These are phyloP conservation scores for Himalopsyche kuldschensis DNA, from an alignment of 2,888 invertebrate genomes.

Conservation along the genomic window DNA sequence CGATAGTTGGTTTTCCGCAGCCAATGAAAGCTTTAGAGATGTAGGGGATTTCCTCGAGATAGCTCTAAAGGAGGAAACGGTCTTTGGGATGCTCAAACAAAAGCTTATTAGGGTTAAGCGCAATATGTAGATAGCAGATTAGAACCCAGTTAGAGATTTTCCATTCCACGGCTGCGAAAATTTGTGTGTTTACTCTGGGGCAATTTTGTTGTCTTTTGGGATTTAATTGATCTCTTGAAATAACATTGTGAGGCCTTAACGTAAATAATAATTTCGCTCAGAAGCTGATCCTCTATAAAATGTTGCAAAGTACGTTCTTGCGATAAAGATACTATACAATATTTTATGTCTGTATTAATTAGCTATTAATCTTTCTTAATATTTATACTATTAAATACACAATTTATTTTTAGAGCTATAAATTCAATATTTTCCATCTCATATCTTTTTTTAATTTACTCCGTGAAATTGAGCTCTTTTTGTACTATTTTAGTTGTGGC, in stretches of 20 bases:
- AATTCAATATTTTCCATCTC: no score
- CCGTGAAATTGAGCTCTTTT: no score
- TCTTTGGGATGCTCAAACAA: constrained; percentile 26
- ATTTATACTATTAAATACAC: no score
- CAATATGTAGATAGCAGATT: constrained; percentile 37
- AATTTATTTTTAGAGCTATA: no score
- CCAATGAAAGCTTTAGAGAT: neutral
- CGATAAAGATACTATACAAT: no score
- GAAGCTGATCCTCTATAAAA: no score
- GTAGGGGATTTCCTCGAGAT: neutral
- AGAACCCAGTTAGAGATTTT: neutral
- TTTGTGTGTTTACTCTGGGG: neutral
- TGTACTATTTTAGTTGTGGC: no score
- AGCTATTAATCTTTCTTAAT: no score
- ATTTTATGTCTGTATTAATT: no score
- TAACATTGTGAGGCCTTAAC: neutral
- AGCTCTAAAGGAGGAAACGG: neutral
- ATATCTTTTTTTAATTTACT: no score
- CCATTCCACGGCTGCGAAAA: neutral
- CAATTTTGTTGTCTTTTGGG: neutral
- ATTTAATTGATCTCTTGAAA: neutral
- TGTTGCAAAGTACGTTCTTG: no score
- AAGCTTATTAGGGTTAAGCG: constrained; percentile 32
- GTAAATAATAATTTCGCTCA: neutral
- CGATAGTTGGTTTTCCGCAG: neutral